Percentiles rank a stretch among this genome's conserved stretches.
Conservation (phyloP, 2,888 invertebrate species). For the Callyntrura sp. region DNA sequence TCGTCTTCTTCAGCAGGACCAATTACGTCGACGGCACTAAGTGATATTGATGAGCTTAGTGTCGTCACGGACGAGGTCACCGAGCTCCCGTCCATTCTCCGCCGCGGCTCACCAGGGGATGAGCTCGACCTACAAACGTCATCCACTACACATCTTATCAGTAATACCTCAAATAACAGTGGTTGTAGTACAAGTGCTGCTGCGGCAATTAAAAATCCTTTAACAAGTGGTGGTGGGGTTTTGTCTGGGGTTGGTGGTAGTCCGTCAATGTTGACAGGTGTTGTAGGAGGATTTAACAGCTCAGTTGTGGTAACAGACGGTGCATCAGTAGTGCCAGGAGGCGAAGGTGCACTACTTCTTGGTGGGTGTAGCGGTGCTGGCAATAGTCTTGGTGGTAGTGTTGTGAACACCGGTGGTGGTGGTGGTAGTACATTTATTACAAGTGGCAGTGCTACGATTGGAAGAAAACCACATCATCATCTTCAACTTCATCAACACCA, state of each 20-base stretch:
- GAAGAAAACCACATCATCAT: conserved; percentile 56
- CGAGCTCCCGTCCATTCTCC: conserved; percentile 82
- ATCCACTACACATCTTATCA: conserved; percentile 73
- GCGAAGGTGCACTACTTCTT: conserved; percentile 60
- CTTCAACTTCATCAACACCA: conserved; percentile 44
- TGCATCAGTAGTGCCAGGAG: conserved; percentile 27
- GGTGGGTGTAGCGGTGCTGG: conserved; percentile 56
- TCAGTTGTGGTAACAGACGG: conserved; percentile 56
- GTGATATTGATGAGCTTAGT: conserved; percentile 89
- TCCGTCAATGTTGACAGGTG: conserved; percentile 62
- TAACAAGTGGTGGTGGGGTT: conserved; percentile 44
- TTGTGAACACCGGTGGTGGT: conserved; percentile 14
- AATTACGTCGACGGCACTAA: conserved; percentile 92
- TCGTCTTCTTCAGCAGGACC: conserved; percentile 91
- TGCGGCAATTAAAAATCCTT: conserved; percentile 24
- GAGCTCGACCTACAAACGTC: conserved; percentile 77
- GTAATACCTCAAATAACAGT: conserved; percentile 35
- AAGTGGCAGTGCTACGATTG: conserved; percentile 65
- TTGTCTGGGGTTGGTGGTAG: conserved; percentile 57
- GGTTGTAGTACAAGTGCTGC: conserved; percentile 39
- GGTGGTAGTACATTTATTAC: conserved; percentile 56
- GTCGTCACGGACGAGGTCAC: conserved; percentile 81
- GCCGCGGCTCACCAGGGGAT: conserved; percentile 77
- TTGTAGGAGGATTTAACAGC: conserved; percentile 60
- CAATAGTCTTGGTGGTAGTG: conserved; percentile 44